Percentiles rank a stretch among this genome's conserved stretches.
Conservation (phyloP, 2,888 invertebrate species). For the Drosophila aldrichi region DNA sequence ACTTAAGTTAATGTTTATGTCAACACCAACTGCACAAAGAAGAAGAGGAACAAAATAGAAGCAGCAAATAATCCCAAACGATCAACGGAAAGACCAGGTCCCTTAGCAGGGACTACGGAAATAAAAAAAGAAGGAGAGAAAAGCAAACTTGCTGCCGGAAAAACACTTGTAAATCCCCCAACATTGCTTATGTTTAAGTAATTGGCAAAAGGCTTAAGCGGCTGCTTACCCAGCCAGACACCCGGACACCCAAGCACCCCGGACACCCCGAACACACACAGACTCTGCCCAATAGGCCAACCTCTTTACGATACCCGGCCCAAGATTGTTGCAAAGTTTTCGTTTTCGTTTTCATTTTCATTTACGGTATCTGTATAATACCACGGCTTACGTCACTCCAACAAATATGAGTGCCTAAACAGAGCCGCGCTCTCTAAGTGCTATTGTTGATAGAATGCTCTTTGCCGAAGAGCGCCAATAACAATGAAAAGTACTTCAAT, state of each 20-base stretch:
- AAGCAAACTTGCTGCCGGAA: slow-evolving; percentile 33
- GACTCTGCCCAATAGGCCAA: slow-evolving; percentile 9
- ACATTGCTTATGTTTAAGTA: slow-evolving; percentile 77
- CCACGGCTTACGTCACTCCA: slow-evolving; percentile 22
- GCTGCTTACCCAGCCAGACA: slow-evolving; percentile 27
- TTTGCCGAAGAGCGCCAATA: not conserved
- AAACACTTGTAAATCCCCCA: slow-evolving; percentile 72
- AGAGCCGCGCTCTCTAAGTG: slow-evolving; percentile 20
- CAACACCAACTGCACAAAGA: slow-evolving; percentile 26
- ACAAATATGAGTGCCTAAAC: slow-evolving; percentile 35
- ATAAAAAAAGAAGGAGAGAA: slow-evolving; percentile 2
- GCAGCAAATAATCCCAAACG: slow-evolving; percentile 36
- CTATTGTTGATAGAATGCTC: slow-evolving; percentile 1
- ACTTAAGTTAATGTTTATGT: slow-evolving; percentile 51
- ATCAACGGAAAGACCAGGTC: slow-evolving; percentile 48
- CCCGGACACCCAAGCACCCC: not conserved
- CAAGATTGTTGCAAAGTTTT: slow-evolving; percentile 43
- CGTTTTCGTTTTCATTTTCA: slow-evolving; percentile 16
- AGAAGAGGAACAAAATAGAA: not conserved
- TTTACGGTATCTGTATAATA: slow-evolving; percentile 24
- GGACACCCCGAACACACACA: too few species aligned
- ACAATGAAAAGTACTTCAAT: not conserved
- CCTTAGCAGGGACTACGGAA: slow-evolving; percentile 21
- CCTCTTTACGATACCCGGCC: slow-evolving; percentile 42
- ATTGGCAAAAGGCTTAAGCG: slow-evolving; percentile 74